A percentile compares a stretch with the other conserved stretches of the same genome.
Evolutionary conservation across 1,140 invertebrate species (phyloP).

Genomic region (Hycleus cichorii): DNA sequence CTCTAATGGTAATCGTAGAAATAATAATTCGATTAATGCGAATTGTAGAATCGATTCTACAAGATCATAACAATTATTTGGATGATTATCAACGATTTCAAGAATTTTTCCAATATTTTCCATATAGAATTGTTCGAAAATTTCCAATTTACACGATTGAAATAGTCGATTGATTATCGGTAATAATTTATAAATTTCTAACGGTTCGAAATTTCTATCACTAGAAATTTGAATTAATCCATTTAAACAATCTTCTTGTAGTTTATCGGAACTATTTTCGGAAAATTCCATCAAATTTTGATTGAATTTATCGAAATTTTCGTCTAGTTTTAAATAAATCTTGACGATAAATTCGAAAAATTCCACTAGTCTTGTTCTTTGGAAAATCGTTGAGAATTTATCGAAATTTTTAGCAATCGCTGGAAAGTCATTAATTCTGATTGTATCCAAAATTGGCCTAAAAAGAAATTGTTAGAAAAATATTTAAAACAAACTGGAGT

Average conservation of each 20-base stretch:
- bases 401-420: neutral
- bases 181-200: conserved; percentile 6
- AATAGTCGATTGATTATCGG: conserved; percentile 11
- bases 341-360: conserved; percentile 22
- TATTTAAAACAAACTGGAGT: no score
- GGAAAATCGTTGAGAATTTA: conserved; percentile 1
- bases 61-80: conserved; percentile 8
- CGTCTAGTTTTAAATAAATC: conserved; percentile 8
- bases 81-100: neutral
- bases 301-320: conserved; percentile 3
- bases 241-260: no score
- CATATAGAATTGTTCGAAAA: conserved; percentile 22
- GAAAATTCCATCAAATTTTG: no score
- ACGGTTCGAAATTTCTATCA: neutral
- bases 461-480: no score
- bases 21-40: conserved; percentile 26
- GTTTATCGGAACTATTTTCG: no score
- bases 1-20: conserved; percentile 24
- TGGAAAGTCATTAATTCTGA: neutral
- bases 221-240: no score
- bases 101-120: conserved; percentile 19
- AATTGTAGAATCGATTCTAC: conserved; percentile 16
- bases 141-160: conserved; percentile 9
- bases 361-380: neutral
- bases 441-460: no score